These are phyloP conservation scores for Mercenaria mercenaria DNA, from an alignment of 1,140 invertebrate species.

Conservation along the genomic window DNA sequence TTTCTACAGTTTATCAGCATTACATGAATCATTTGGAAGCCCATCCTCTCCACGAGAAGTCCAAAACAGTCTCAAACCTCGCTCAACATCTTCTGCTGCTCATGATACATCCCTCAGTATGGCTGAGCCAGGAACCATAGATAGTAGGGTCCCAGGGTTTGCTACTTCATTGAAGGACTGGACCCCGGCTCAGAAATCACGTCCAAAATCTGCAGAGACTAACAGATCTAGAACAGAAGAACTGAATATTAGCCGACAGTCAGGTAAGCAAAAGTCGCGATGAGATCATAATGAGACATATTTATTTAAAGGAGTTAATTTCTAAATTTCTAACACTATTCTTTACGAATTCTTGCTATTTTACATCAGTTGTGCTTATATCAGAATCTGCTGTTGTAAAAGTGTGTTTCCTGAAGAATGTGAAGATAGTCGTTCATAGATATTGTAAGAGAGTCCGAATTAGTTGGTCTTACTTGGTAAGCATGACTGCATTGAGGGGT, in stretches of 20 bases:
- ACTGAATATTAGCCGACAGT: not conserved
- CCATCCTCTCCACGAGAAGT: constrained; percentile 43
- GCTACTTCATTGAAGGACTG: constrained; percentile 37
- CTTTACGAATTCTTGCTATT: too few species aligned
- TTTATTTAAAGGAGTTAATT: not conserved
- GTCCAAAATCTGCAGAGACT: constrained; percentile 22
- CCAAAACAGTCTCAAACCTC: not conserved
- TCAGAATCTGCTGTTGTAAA: too few species aligned
- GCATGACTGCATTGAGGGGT: too few species aligned
- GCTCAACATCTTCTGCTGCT: not conserved
- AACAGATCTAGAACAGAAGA: constrained; percentile 28
- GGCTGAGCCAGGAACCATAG: not conserved
- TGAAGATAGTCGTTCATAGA: too few species aligned
- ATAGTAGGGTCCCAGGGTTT: constrained; percentile 45
- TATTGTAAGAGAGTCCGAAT: too few species aligned
- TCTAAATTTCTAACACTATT: too few species aligned
- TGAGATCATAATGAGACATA: not conserved
- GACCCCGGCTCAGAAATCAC: constrained; percentile 11
- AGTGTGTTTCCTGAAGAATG: too few species aligned
- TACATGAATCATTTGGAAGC: constrained; percentile 59
- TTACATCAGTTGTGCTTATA: too few species aligned
- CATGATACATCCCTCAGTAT: not conserved
- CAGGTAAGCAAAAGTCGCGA: not conserved
- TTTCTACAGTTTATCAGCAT: constrained; percentile 42
- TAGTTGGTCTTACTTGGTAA: too few species aligned